phyloP scores from a whole-genome alignment of 2,797 vertebrate genomes.

The Rhinoraja longicauda region DNA sequence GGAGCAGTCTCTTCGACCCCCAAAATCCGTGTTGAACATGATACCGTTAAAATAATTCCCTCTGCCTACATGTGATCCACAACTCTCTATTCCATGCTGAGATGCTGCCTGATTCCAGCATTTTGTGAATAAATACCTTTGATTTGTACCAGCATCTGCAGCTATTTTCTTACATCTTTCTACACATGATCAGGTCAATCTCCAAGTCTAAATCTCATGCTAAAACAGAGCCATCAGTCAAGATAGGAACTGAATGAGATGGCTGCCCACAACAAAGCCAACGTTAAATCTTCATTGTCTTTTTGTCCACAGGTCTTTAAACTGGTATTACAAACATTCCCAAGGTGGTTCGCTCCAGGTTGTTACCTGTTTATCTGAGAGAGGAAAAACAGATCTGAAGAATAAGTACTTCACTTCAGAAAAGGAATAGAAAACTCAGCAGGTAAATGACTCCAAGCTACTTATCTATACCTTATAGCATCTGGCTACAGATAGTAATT shows the following conservation, averaged over 20 bases:
- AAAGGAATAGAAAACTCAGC: not conserved
- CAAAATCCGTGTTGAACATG: no score
- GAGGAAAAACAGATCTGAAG: not conserved
- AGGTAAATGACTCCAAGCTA: not conserved
- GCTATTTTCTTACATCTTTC: no score
- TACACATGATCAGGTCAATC: no score
- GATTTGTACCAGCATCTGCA: no score
- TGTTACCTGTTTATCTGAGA: not conserved
- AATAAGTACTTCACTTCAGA: not conserved
- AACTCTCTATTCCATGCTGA: no score
- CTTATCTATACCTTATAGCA: conserved; percentile 4
- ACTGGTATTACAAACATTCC: no score
- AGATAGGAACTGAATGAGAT: not conserved
- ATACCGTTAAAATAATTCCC: no score
- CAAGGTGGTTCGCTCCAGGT: not conserved
- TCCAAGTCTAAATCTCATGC: not conserved
- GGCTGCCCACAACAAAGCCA: not conserved
- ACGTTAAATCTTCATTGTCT: not conserved
- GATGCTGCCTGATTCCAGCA: no score
- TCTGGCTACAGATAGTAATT: not conserved
- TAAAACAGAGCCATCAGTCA: not conserved
- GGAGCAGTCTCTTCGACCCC: no score
- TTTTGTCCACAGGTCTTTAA: not conserved
- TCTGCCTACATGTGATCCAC: no score
- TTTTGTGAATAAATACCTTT: no score